Evolutionary conservation across 2,797 vertebrate species (phyloP).

Genomic region (Remorina albescens): DNA sequence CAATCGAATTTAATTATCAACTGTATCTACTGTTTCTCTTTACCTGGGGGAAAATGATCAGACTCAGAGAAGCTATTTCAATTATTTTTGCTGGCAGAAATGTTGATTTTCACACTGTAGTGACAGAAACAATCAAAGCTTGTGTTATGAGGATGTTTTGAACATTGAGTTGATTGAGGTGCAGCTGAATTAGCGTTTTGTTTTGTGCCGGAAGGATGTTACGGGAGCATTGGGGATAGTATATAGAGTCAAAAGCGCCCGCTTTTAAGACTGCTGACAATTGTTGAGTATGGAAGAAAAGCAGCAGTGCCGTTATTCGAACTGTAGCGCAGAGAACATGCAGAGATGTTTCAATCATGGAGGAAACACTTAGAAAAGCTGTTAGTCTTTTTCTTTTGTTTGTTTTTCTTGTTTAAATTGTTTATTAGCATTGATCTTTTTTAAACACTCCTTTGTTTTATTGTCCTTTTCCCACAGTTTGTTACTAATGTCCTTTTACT

Average conservation of each 20-base stretch:
- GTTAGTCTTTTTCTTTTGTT: slow-evolving; percentile 55
- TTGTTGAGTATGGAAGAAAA: slow-evolving; percentile 4
- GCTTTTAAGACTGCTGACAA: slow-evolving; percentile 4
- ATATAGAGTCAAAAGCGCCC: slow-evolving; percentile 8
- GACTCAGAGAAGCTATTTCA: neutral
- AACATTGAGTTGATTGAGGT: slow-evolving; percentile 41
- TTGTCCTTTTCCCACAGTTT: slow-evolving; percentile 40
- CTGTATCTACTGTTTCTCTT: slow-evolving; percentile 1
- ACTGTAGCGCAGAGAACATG: slow-evolving; percentile 13
- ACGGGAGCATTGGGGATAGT: slow-evolving; percentile 70
- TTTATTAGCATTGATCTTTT: slow-evolving; percentile 65
- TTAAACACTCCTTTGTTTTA: slow-evolving; percentile 59
- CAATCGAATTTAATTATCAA: slow-evolving; percentile 4
- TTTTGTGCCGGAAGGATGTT: slow-evolving; percentile 56
- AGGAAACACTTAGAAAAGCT: slow-evolving; percentile 63
- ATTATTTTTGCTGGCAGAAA: neutral
- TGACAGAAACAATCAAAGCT: slow-evolving; percentile 2
- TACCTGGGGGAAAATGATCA: slow-evolving; percentile 23
- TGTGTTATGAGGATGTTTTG: slow-evolving; percentile 13
- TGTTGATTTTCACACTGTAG: neutral
- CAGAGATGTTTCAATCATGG: slow-evolving; percentile 25
- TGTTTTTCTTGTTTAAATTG: slow-evolving; percentile 57
- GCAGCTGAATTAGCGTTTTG: slow-evolving; percentile 59
- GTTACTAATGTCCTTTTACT: slow-evolving; percentile 54
- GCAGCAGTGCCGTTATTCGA: neutral